phyloP scores from a whole-genome alignment of 2,797 vertebrate species.

The Pitangus sulphuratus region DNA sequence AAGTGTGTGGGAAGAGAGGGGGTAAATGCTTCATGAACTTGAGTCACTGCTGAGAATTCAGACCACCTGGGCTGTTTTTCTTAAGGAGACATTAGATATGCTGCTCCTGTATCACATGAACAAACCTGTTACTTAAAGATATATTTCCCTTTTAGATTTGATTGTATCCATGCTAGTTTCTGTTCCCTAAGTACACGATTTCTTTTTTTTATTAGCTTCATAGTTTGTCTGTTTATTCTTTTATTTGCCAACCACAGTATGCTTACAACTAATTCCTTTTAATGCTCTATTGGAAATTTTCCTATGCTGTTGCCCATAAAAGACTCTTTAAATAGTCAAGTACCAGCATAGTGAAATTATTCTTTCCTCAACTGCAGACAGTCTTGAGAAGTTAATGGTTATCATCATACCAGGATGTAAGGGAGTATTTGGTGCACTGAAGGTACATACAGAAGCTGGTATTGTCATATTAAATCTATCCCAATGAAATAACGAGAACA shows the following conservation, averaged over 20 bases:
- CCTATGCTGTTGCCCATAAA: background rate
- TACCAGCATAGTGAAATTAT: background rate
- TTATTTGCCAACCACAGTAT: background rate
- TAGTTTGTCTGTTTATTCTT: background rate
- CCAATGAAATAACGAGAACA: rapidly evolving
- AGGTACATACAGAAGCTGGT: background rate
- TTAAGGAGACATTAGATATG: background rate
- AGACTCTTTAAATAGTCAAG: background rate
- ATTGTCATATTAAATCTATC: background rate
- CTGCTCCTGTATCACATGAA: background rate
- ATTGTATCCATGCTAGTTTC: background rate
- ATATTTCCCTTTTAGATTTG: background rate
- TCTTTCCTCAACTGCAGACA: background rate
- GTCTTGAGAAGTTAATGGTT: background rate
- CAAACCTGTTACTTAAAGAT: background rate
- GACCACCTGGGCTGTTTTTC: background rate
- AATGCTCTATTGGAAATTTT: background rate
- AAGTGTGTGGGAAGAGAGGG: background rate
- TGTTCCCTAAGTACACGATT: background rate
- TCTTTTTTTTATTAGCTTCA: background rate
- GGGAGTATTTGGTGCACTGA: background rate
- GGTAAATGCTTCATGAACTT: background rate
- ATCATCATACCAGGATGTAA: background rate
- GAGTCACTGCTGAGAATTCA: background rate
- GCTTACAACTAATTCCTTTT: background rate